Base-by-base conservation (phyloP, 2,113 vertebrate species). In the Eptesicus fuscus region DNA sequence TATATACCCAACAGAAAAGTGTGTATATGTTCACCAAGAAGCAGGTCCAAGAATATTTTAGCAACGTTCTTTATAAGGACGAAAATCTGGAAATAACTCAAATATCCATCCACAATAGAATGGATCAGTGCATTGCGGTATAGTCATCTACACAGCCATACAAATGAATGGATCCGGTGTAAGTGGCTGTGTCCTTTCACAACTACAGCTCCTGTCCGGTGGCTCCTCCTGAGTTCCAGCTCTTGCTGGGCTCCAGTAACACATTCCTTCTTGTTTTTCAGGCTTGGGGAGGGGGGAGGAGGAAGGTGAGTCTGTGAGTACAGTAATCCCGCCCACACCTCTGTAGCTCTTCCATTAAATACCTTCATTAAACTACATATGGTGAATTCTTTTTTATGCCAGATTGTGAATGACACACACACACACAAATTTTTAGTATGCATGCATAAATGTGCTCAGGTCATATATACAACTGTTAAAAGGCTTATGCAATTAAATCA, bases 21-120 rank as follows among this genome's bases (percentile, higher is more conserved):
- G n/a, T 51, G 4, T n/a, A 32, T n/a, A 73, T 78, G 35, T 95
- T 76, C 42, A 61, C 22, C 59, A 88, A 91, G 11, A 71, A 70
- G 22, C 61, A 35, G 28, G 17, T 79, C 77, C 22, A 63, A 80
- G n/a, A 92, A 87, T 78, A 83, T 84, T 92, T 92, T 90, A 74
- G 40, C 14, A 92, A 84, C 40, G 22, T 73, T 91, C 49, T 90
- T 87, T 84, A 94, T 67, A 84, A 76, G 71, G 92, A 95, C 67
- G 53, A 88, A 94, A 92, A 30, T 65, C 59, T 88, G 32, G 80
- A 83, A 83, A 79, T 74, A 95, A 73, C 47, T 3, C 22, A 35
- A 42, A 65, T 76, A 35, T 79, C 47, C 12, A 42, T 40, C 74
- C 88, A 44, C 18, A 71, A 37, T 49, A 56, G 56, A 76, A 78